Conservation (phyloP, 2,113 vertebrate genomes). For the Dendrocopos noguchii region DNA sequence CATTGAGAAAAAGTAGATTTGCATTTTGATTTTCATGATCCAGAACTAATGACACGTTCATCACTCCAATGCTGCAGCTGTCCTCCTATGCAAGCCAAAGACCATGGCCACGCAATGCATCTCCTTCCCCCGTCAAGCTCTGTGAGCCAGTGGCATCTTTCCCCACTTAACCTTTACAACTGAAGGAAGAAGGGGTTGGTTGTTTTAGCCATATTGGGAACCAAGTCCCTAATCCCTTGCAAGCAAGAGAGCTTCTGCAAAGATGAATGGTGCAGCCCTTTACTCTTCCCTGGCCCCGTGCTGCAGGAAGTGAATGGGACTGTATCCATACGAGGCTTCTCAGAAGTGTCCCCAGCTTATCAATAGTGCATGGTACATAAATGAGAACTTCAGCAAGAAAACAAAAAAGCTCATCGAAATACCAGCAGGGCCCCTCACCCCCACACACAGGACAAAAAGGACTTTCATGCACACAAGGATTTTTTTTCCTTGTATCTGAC, state of each 20-base stretch:
- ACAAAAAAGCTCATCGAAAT: background rate
- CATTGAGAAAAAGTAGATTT: background rate
- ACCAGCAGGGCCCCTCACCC: background rate
- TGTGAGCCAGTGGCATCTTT: background rate
- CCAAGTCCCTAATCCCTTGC: background rate
- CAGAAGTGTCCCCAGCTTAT: background rate
- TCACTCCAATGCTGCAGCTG: background rate
- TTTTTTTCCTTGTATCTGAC: constrained; percentile 14
- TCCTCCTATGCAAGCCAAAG: background rate
- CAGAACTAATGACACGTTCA: background rate
- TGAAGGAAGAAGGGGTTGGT: background rate
- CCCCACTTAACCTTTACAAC: background rate
- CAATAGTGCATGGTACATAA: background rate
- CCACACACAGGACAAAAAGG: constrained; percentile 4
- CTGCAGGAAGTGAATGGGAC: background rate
- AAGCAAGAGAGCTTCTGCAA: background rate
- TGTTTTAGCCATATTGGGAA: background rate
- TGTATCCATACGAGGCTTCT: background rate
- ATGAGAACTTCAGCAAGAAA: constrained; percentile 14
- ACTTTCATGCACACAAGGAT: constrained; percentile 16
- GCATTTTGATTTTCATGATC: background rate
- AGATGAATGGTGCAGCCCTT: background rate
- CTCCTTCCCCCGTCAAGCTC: background rate
- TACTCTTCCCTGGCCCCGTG: background rate
- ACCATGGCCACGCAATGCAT: background rate